Conservation (phyloP, 2,113 vertebrate species). For the Brienomyrus longianalis region DNA sequence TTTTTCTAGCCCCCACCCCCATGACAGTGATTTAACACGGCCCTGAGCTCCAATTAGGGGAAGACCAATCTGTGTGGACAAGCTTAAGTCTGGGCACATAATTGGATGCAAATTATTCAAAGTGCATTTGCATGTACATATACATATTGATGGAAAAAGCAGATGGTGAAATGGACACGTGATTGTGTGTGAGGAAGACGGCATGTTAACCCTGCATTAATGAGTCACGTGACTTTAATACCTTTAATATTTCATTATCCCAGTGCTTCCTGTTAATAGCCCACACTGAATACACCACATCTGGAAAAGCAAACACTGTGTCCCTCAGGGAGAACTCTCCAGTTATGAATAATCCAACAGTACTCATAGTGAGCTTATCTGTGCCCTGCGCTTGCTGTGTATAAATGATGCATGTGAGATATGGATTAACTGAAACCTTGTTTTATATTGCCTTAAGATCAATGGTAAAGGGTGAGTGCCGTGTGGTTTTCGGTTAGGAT, state of each 20-base stretch:
- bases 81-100: not conserved
- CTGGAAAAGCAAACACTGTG: not conserved
- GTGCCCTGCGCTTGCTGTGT: not conserved
- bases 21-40: not conserved
- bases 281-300: not conserved
- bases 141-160: not conserved
- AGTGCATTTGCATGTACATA: not conserved
- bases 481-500: not conserved
- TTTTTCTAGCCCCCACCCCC: not conserved
- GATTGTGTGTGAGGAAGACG: not conserved
- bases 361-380: not conserved
- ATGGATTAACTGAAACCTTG: not conserved
- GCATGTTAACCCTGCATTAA: not conserved
- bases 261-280: not conserved
- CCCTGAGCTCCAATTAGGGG: not conserved
- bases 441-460: not conserved
- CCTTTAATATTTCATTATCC: constrained; percentile 5
- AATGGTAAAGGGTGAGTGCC: not conserved
- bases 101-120: not conserved
- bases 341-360: not conserved
- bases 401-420: not conserved
- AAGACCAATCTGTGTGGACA: not conserved
- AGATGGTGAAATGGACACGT: not conserved
- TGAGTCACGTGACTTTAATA: not conserved
- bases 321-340: not conserved